phyloP scores from a whole-genome alignment of 2,888 invertebrate genomes.

The Aleiodes testaceus region DNA sequence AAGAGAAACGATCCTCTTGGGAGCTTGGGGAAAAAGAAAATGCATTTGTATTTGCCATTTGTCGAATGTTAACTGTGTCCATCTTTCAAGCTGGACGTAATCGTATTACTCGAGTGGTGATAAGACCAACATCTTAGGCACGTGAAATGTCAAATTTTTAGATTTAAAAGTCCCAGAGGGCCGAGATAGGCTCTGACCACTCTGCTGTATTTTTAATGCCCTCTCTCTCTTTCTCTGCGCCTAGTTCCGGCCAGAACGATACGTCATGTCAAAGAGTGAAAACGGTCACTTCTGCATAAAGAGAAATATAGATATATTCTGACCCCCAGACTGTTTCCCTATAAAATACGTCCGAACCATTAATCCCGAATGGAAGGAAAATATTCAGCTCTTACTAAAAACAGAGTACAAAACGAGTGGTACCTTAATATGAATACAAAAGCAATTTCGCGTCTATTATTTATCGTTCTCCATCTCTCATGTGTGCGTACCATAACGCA shows the following conservation, averaged over 20 bases:
- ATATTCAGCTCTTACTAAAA: slow-evolving; percentile 62
- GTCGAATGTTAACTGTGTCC: slow-evolving; percentile 40
- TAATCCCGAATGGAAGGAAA: slow-evolving; percentile 72
- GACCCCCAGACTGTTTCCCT: slow-evolving; percentile 55
- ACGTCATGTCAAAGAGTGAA: slow-evolving; percentile 63
- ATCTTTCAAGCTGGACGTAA: slow-evolving; percentile 48
- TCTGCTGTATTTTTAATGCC: slow-evolving; percentile 50
- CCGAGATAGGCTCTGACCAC: slow-evolving; percentile 33
- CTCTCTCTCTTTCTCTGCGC: slow-evolving; percentile 65
- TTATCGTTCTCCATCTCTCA: slow-evolving; percentile 60
- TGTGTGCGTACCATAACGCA: slow-evolving; percentile 50
- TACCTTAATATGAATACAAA: slow-evolving; percentile 72
- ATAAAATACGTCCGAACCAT: slow-evolving; percentile 73
- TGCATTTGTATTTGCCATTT: slow-evolving; percentile 38
- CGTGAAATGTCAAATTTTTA: slow-evolving; percentile 55
- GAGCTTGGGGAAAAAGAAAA: slow-evolving; percentile 21
- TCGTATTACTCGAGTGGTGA: slow-evolving; percentile 48
- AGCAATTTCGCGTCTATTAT: slow-evolving; percentile 70
- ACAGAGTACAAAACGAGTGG: slow-evolving; percentile 56
- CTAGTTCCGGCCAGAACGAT: slow-evolving; percentile 59
- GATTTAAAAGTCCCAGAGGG: slow-evolving; percentile 67
- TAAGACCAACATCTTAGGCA: slow-evolving; percentile 49
- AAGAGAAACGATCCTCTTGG: slow-evolving; percentile 40
- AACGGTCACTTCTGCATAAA: slow-evolving; percentile 65
- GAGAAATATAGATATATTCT: slow-evolving; percentile 41